Conservation (phyloP, 64 coral and sea anemone species). For the Cladopsammia gracilis region DNA sequence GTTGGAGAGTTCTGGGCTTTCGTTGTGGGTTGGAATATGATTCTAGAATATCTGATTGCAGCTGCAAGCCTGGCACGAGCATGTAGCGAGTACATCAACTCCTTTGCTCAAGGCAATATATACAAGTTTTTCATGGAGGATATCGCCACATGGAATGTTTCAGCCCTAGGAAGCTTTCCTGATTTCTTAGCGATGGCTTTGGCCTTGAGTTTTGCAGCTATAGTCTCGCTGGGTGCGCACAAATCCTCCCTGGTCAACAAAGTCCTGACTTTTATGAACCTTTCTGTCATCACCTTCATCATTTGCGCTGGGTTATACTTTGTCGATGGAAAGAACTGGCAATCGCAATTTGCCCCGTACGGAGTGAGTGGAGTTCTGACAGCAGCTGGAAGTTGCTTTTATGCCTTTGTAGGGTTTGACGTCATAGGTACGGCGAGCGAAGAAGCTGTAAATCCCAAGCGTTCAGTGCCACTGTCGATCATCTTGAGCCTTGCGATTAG, state of each 20-base stretch:
- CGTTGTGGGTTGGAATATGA: slow-evolving; percentile 87
- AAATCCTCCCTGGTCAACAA: slow-evolving; percentile 80
- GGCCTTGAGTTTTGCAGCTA: slow-evolving; percentile 20
- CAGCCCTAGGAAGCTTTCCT: slow-evolving; percentile 70
- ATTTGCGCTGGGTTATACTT: slow-evolving; percentile 68
- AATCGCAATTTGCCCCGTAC: slow-evolving; percentile 69
- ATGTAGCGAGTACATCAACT: slow-evolving; percentile 85
- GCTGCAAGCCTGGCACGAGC: slow-evolving; percentile 61
- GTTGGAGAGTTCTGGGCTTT: slow-evolving; percentile 78
- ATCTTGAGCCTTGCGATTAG: slow-evolving; percentile 65
- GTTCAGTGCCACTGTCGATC: slow-evolving; percentile 66
- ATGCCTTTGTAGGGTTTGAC: slow-evolving; percentile 80
- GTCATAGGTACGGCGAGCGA: slow-evolving; percentile 76
- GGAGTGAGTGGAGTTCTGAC: slow-evolving; percentile 72
- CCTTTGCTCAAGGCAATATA: slow-evolving; percentile 61
- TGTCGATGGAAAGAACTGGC: slow-evolving; percentile 70
- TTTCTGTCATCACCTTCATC: slow-evolving; percentile 74
- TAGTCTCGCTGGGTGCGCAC: slow-evolving; percentile 61
- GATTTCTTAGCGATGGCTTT: slow-evolving; percentile 68
- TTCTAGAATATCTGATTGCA: slow-evolving; percentile 71
- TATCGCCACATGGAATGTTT: slow-evolving; percentile 66
- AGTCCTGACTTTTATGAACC: slow-evolving; percentile 67
- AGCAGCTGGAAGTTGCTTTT: slow-evolving; percentile 81
- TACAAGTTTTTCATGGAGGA: slow-evolving; percentile 84
- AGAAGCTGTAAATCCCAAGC: slow-evolving; percentile 81